Evolutionary conservation across 2,888 invertebrate species (phyloP).

Genomic region (Pasiphila rectangulata): DNA sequence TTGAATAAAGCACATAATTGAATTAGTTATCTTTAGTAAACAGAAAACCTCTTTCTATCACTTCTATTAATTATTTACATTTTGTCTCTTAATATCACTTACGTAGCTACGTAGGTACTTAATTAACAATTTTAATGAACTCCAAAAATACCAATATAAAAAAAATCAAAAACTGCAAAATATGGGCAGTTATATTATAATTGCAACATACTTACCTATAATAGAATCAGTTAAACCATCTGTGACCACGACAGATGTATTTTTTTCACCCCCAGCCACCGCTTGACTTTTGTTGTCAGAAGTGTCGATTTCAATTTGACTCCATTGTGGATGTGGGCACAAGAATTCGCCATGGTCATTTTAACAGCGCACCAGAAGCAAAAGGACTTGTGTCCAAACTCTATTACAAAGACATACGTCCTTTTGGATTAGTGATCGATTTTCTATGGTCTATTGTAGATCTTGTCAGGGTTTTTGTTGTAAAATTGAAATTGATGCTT

Average conservation of each 20-base stretch:
- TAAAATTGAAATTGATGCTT: slow-evolving; percentile 24
- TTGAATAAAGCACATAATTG: too few species aligned
- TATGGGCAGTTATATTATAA: too few species aligned
- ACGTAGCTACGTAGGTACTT: too few species aligned
- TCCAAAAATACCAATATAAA: too few species aligned
- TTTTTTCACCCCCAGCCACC: slow-evolving; percentile 20
- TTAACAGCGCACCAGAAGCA: neutral
- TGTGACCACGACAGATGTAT: slow-evolving; percentile 22
- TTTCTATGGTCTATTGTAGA: slow-evolving; percentile 4
- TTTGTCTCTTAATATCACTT: too few species aligned
- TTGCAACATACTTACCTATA: too few species aligned
- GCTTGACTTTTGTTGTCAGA: slow-evolving; percentile 21
- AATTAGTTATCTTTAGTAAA: too few species aligned
- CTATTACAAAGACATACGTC: neutral
- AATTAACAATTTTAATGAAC: too few species aligned
- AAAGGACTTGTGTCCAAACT: slow-evolving; percentile 3
- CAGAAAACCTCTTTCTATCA: too few species aligned
- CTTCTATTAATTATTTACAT: too few species aligned
- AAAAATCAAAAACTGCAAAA: too few species aligned
- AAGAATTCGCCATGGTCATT: slow-evolving; percentile 28
- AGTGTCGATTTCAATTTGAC: slow-evolving; percentile 32
- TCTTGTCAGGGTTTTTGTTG: slow-evolving; percentile 12
- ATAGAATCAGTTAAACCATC: neutral
- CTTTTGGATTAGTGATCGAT: neutral
- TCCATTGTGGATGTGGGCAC: slow-evolving; percentile 27